Conservation (phyloP, 2,113 vertebrate genomes). For the human (Homo sapiens) region DNA sequence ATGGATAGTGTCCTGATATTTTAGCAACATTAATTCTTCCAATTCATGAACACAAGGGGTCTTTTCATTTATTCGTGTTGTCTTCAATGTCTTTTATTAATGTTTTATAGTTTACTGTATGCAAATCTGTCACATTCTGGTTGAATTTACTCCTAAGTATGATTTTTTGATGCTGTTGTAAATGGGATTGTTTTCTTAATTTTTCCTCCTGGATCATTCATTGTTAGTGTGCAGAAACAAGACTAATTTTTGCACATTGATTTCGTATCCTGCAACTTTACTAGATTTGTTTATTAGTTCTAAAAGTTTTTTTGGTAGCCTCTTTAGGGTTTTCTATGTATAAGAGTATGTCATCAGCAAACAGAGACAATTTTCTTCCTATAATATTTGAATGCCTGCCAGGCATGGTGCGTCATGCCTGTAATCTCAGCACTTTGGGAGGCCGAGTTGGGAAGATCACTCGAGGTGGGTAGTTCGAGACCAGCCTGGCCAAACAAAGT, state of each 20-base stretch:
- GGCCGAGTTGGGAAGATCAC: too few relatives aligned
- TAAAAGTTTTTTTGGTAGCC: neutral
- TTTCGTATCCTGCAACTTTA: neutral
- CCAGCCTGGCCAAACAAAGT: too few relatives aligned
- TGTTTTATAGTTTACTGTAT: neutral
- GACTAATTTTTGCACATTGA: neutral
- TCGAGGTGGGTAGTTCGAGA: too few relatives aligned
- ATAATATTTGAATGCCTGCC: neutral
- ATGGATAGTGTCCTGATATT: neutral
- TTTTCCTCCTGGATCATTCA: neutral
- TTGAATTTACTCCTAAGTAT: neutral
- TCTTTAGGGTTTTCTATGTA: neutral
- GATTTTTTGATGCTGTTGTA: neutral
- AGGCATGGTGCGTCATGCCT: too few relatives aligned
- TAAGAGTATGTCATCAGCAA: neutral
- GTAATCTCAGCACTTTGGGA: too few relatives aligned
- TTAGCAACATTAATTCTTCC: neutral
- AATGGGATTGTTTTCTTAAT: neutral
- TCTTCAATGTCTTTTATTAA: neutral
- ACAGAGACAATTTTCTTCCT: neutral
- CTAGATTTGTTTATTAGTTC: neutral
- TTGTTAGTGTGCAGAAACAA: neutral
- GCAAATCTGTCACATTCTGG: neutral
- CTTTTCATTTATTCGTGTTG: neutral
- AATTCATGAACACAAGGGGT: neutral